Percentiles rank a stretch among this genome's conserved stretches.
phyloP scores from a whole-genome alignment of 1,140 invertebrate species.

The Pararge aegeria region DNA sequence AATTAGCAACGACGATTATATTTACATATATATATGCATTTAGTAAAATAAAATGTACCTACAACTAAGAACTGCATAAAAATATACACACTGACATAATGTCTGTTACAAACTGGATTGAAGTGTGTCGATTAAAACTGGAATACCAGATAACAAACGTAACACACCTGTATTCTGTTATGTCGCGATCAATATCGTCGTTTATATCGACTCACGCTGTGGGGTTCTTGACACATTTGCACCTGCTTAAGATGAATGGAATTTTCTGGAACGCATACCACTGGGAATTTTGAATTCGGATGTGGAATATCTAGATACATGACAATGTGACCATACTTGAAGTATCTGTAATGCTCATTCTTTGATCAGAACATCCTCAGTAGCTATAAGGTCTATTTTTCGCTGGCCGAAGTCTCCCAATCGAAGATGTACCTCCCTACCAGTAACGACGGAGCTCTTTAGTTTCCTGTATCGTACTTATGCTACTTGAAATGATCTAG shows the following conservation, averaged over 20 bases:
- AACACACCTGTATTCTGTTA: not conserved
- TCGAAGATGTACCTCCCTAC: too few relatives aligned
- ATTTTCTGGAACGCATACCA: not conserved
- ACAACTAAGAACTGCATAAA: too few relatives aligned
- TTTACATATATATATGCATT: too few relatives aligned
- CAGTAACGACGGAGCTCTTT: too few relatives aligned
- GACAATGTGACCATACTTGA: not conserved
- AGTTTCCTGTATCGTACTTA: too few relatives aligned
- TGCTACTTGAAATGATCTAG: too few relatives aligned
- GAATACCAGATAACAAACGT: not conserved
- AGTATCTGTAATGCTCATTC: not conserved
- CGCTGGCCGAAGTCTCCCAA: too few relatives aligned
- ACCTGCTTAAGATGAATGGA: slow-evolving; percentile 18
- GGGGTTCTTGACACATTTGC: slow-evolving; percentile 22
- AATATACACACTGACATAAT: not conserved
- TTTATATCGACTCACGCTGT: slow-evolving; percentile 5
- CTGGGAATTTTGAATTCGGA: not conserved
- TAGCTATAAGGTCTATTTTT: too few relatives aligned
- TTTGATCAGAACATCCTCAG: too few relatives aligned
- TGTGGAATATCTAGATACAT: not conserved
- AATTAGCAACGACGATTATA: too few relatives aligned
- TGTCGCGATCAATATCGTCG: slow-evolving; percentile 13
- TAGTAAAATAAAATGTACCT: too few relatives aligned
- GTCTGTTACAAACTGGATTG: not conserved
- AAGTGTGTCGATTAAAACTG: not conserved